These are phyloP conservation scores for Aix galericulata DNA, from an alignment of 2,113 vertebrate species.

Conservation along the genomic window DNA sequence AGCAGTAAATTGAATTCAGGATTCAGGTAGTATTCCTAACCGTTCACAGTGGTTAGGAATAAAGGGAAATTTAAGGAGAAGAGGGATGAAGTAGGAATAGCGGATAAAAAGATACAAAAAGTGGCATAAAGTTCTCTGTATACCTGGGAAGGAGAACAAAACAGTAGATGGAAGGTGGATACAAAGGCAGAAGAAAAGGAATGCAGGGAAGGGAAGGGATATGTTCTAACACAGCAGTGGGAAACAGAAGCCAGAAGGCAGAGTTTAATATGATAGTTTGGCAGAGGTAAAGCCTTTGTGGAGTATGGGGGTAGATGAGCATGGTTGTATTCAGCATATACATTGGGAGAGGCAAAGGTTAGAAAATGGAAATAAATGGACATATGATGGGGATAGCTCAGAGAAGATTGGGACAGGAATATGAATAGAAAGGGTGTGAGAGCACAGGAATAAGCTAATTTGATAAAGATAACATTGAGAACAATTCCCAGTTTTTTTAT, in stretches of 20 bases:
- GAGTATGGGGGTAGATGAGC: neutral
- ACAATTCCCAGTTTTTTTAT: neutral
- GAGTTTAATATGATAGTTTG: neutral
- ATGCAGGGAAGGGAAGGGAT: neutral
- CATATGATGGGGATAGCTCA: fast-evolving
- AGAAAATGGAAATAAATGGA: neutral
- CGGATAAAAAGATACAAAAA: neutral
- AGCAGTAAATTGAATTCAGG: neutral
- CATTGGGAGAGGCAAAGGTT: neutral
- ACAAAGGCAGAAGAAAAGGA: neutral
- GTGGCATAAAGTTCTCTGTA: neutral
- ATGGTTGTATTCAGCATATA: neutral
- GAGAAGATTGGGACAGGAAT: neutral
- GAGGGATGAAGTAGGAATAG: neutral
- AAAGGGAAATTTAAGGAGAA: neutral
- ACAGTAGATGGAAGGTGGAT: neutral
- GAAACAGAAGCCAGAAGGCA: neutral
- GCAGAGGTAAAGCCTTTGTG: neutral
- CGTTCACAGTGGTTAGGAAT: neutral
- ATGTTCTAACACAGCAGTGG: fast-evolving
- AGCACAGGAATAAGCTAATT: neutral
- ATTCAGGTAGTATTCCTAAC: neutral
- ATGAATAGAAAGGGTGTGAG: neutral
- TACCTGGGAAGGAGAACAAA: neutral
- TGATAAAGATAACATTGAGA: neutral